phyloP scores from a whole-genome alignment of 2,888 invertebrate genomes.

The Limnephilus lunatus region DNA sequence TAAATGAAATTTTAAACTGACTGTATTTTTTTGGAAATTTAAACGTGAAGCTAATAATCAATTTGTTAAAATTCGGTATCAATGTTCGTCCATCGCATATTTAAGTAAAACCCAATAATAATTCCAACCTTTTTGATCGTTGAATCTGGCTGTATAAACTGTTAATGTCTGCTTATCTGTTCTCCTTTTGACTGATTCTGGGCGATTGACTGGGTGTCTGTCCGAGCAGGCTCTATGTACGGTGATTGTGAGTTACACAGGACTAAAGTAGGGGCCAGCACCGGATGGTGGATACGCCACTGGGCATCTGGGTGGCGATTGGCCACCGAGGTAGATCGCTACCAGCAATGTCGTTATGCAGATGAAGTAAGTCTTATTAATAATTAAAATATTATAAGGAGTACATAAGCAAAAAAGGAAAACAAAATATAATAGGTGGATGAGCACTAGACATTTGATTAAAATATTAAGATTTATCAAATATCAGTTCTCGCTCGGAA shows the following conservation, averaged over 20 bases:
- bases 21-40: neutral
- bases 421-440: neutral
- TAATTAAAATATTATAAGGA: neutral
- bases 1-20: neutral
- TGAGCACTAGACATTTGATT: neutral
- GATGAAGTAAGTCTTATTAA: slow-evolving; percentile 58
- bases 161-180: neutral
- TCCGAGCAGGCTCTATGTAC: slow-evolving; percentile 24
- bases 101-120: neutral
- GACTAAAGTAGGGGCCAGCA: slow-evolving; percentile 30
- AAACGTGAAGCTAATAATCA: neutral
- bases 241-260: slow-evolving; percentile 49
- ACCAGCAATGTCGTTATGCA: slow-evolving; percentile 49
- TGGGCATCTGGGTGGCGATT: slow-evolving; percentile 31
- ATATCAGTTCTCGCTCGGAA: too few relatives aligned
- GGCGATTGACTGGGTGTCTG: neutral
- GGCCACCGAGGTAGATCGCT: slow-evolving; percentile 46
- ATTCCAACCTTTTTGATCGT: slow-evolving; percentile 22
- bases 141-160: neutral
- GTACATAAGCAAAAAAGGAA: too few relatives aligned
- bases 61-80: neutral
- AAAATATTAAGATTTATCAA: neutral
- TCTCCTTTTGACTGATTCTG: neutral
- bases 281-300: slow-evolving; percentile 37
- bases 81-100: slow-evolving; percentile 4